Evolutionary conservation across 2,113 vertebrate genomes (phyloP).

Genomic region (Bambusicola thoracicus): DNA sequence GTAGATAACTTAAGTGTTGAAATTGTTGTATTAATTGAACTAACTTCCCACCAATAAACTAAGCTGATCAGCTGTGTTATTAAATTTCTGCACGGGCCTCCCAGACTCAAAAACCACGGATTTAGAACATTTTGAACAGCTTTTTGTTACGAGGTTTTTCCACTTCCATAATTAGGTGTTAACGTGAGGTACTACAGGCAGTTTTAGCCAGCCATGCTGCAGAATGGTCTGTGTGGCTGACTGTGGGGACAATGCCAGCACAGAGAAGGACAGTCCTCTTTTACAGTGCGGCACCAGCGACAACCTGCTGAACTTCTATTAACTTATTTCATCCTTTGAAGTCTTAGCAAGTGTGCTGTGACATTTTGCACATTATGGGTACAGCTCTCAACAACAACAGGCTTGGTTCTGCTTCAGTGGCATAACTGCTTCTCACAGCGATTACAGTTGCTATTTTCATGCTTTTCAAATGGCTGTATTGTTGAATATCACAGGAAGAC

Average conservation of each 20-base stretch:
- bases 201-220: not conserved
- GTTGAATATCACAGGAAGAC: constrained; percentile 32
- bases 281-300: not conserved
- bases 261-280: not conserved
- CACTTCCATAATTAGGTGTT: not conserved
- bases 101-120: not conserved
- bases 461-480: constrained; percentile 16
- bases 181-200: not conserved
- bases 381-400: not conserved
- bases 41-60: not conserved
- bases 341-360: not conserved
- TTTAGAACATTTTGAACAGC: not conserved
- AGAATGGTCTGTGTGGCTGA: not conserved
- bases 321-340: constrained; percentile 22
- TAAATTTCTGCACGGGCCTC: not conserved
- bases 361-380: not conserved
- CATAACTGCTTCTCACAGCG: constrained; percentile 7
- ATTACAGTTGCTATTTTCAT: constrained; percentile 35
- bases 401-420: constrained; percentile 19
- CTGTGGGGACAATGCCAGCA: not conserved
- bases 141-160: not conserved
- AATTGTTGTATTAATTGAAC: not conserved
- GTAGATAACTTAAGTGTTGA: not conserved
- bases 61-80: not conserved
- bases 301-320: not conserved